Evolutionary conservation across 2,888 invertebrate genomes (phyloP).

Genomic region (Deilephila elpenor): DNA sequence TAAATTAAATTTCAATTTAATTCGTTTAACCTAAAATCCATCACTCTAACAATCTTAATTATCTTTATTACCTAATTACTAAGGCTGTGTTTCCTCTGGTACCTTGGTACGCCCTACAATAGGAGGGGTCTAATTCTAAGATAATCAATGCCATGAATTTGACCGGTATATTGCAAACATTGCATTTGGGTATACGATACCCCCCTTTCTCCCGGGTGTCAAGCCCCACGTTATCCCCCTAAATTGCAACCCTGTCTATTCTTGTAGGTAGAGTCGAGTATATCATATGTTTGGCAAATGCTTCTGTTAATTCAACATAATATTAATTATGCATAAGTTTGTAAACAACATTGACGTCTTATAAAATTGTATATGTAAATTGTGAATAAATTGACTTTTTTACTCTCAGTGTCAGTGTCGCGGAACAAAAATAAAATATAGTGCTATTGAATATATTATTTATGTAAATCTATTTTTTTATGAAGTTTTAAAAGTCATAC

Average conservation of each 20-base stretch:
- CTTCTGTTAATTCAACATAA: background rate
- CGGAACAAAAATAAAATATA: background rate
- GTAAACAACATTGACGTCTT: background rate
- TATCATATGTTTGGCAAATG: background rate
- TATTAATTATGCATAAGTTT: background rate
- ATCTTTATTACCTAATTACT: no score
- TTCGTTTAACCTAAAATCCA: no score
- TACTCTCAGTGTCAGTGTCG: slow-evolving; percentile 7
- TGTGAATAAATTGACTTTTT: slow-evolving; percentile 7
- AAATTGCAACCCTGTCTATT: background rate
- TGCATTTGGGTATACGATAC: no score
- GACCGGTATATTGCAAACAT: no score
- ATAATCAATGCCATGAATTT: no score
- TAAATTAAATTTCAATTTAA: no score
- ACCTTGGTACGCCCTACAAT: no score
- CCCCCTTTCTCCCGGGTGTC: no score
- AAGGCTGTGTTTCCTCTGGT: no score
- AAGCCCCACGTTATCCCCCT: background rate
- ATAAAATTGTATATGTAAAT: background rate
- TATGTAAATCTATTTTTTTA: background rate
- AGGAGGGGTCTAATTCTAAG: no score
- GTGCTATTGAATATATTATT: background rate
- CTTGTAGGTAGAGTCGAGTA: background rate
- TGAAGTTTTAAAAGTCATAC: background rate
- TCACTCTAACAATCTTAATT: no score